Percentiles rank a stretch among this genome's conserved stretches.
These are phyloP conservation scores for Coecobrya sp. DNA, from an alignment of 2,888 invertebrate genomes.

Conservation along the genomic window DNA sequence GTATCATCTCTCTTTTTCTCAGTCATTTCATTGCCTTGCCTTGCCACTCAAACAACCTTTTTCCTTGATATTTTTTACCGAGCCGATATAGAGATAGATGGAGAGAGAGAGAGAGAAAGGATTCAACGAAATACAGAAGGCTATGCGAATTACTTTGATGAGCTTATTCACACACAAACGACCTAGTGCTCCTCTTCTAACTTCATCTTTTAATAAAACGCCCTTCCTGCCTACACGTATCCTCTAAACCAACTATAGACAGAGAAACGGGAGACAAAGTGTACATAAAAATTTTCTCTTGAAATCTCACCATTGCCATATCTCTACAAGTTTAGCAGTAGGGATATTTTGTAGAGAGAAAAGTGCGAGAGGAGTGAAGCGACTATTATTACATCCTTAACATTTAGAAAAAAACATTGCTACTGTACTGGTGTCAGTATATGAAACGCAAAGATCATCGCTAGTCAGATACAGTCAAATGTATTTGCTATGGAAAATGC, in stretches of 20 bases:
- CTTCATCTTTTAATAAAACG: conserved; percentile 49
- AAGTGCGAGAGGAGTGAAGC: not conserved
- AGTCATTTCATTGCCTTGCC: conserved; percentile 8
- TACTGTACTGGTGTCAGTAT: not conserved
- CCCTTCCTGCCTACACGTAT: conserved; percentile 72
- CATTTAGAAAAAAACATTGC: conserved; percentile 8
- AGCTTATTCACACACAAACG: conserved; percentile 3
- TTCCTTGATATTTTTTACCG: conserved; percentile 12
- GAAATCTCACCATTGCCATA: not conserved
- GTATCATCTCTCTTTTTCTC: not conserved
- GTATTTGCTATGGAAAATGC: too few relatives aligned
- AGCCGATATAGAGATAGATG: not conserved
- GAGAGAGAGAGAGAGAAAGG: not conserved
- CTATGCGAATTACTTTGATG: not conserved
- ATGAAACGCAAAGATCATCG: not conserved
- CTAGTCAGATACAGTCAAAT: too few relatives aligned
- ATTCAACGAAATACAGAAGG: not conserved
- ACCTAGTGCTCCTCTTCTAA: conserved; percentile 54
- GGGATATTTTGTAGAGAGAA: not conserved
- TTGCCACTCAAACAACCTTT: not conserved
- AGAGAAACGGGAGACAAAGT: not conserved
- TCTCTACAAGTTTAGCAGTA: too few relatives aligned
- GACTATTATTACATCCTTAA: conserved; percentile 39
- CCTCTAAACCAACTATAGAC: not conserved
- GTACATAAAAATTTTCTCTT: not conserved